These are phyloP conservation scores for Hartigia nigra DNA, from an alignment of 2,888 invertebrate species.

Conservation along the genomic window DNA sequence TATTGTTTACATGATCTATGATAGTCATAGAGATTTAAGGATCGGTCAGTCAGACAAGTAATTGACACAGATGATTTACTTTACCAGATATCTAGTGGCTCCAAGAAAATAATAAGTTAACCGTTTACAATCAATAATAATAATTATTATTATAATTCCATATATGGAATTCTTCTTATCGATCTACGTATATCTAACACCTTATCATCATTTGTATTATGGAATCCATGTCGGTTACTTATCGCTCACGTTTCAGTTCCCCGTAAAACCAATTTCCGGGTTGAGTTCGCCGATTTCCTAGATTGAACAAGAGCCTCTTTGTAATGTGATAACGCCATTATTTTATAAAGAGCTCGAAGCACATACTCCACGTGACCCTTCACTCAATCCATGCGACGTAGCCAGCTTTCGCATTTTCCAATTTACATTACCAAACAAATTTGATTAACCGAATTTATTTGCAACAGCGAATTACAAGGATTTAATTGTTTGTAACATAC, in stretches of 20 bases:
- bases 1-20: background rate
- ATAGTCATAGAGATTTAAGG: background rate
- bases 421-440: conserved; percentile 37
- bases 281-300: background rate
- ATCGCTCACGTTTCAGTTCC: background rate
- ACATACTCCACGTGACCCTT: background rate
- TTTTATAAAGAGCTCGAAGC: background rate
- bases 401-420: conserved; percentile 31
- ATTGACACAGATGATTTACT: background rate
- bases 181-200: background rate
- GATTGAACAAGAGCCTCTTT: background rate
- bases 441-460: conserved; percentile 26
- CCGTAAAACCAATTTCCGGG: background rate
- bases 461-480: conserved; percentile 13
- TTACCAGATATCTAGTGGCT: background rate
- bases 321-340: background rate
- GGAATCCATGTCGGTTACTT: background rate
- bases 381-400: background rate
- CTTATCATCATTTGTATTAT: background rate
- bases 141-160: too few species aligned
- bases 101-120: background rate
- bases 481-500: conserved; percentile 6
- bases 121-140: background rate
- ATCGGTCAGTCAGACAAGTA: background rate
- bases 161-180: background rate